These are phyloP conservation scores for Epinephelus fuscoguttatus DNA, from an alignment of 2,113 vertebrate genomes.

Conservation along the genomic window DNA sequence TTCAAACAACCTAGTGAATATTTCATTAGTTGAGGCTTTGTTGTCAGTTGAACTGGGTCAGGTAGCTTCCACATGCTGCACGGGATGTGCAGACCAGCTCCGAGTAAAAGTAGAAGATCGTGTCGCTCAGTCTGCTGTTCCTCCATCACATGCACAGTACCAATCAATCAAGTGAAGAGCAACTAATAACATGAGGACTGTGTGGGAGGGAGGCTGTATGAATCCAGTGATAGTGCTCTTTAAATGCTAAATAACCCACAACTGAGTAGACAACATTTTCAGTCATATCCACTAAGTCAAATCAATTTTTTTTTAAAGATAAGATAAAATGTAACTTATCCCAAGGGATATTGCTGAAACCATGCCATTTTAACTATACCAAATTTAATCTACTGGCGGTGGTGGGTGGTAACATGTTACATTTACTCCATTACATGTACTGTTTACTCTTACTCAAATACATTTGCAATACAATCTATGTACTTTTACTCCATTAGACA, in stretches of 20 bases:
- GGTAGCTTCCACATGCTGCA: slow-evolving; percentile 22
- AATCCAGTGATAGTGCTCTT: neutral
- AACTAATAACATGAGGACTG: neutral
- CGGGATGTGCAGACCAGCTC: slow-evolving; percentile 11
- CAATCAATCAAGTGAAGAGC: neutral
- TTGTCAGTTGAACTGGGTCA: slow-evolving; percentile 43
- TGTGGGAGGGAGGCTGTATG: neutral
- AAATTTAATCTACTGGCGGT: too few relatives aligned
- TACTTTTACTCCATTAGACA: too few relatives aligned
- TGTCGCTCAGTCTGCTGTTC: neutral
- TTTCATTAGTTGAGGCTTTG: slow-evolving; percentile 49
- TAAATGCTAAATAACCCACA: neutral
- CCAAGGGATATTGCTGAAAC: too few relatives aligned
- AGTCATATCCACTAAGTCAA: neutral
- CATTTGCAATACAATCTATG: too few relatives aligned
- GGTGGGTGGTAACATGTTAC: too few relatives aligned
- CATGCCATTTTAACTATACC: neutral
- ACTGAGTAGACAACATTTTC: neutral
- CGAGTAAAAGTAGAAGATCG: slow-evolving; percentile 1
- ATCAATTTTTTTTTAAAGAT: too few relatives aligned
- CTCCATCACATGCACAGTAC: neutral
- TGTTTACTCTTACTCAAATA: too few relatives aligned
- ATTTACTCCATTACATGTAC: too few relatives aligned
- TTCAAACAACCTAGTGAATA: slow-evolving; percentile 51
- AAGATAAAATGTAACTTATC: too few relatives aligned